Base-by-base conservation (phyloP, 2,113 vertebrate genomes). In the Sitta europaea region DNA sequence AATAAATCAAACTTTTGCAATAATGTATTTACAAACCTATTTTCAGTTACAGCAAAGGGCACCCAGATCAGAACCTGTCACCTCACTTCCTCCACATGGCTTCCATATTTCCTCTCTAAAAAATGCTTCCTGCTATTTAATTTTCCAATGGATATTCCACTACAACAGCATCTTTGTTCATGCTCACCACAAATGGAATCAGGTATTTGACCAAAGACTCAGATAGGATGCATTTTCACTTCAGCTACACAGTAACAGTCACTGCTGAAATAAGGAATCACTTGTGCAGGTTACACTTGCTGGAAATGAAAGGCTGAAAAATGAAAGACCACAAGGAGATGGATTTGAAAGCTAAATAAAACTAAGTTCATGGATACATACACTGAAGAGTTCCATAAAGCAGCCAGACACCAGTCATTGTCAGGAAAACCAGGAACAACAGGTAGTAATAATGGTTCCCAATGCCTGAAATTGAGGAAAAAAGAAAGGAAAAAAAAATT, bases 371-470 rank as follows among this genome's bases (percentile, higher is more conserved):
- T 7, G 19, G 81, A 93, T 97, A 99, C 99, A 97, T 98, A 99
- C 99, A 99, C 51, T 92, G 38, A 33, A 99, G 74, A 89, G 98
- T 98, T 73, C 98, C 98, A 86, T 98, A 98, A 43, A 99, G 97
- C 97, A 99, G 97, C 98, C 98, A 99, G 78, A 80, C 82, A 86
- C 98, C 94, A n/a, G 98, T 97, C 54, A 98, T 2, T 2, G 91
- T 51, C 23, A 99, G 94, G 58, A 98, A 98, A 59, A 97, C 35
- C 62, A 99, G 97, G 73, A 99, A 99, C 54, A 98, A 94, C 17
- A 99, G 67, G 86, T 98, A 99, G 97, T 98, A 99, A 76, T 92
- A 97, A 94, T 99, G 99, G 96, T 99, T 99, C 94, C 99, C 99
- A 71, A 98, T 95, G 75, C 99, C 99, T 99, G 81, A 19, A 94